These are phyloP conservation scores for Coregonus clupeaformis DNA, from an alignment of 2,113 vertebrate species.

Conservation along the genomic window DNA sequence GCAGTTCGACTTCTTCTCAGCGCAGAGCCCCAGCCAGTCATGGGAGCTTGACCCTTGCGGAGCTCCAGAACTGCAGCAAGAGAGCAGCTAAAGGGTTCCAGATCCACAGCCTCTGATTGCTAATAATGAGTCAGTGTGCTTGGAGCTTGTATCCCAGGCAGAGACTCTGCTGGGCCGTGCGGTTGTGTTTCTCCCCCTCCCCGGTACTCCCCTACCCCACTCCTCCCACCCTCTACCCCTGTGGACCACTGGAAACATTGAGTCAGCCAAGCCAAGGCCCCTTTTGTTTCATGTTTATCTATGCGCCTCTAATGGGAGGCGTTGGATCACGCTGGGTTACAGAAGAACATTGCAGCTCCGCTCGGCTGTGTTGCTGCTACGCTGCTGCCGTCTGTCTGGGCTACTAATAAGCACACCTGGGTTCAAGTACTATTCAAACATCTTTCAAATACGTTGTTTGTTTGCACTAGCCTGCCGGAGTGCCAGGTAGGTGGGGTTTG, in stretches of 20 bases:
- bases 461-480: too few species aligned
- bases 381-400: constrained; percentile 5
- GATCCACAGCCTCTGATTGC: constrained; percentile 28
- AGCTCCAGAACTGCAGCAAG: background rate
- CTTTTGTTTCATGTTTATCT: constrained; percentile 41
- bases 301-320: constrained; percentile 20
- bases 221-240: background rate
- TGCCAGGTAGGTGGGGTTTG: too few species aligned
- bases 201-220: background rate
- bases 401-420: background rate
- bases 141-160: background rate
- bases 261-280: constrained; percentile 33
- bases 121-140: constrained; percentile 35
- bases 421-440: too few species aligned
- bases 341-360: background rate
- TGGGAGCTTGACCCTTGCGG: constrained; percentile 12
- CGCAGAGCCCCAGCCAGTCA: constrained; percentile 8
- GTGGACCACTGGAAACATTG: constrained; percentile 36
- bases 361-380: background rate
- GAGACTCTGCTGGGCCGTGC: background rate
- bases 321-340: background rate
- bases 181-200: constrained; percentile 4
- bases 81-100: constrained; percentile 29
- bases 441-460: too few species aligned
- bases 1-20: constrained; percentile 21